Percentiles rank a stretch among this genome's conserved stretches.
phyloP scores from a whole-genome alignment of 1,140 invertebrate species.

The Bombus vancouverensis region DNA sequence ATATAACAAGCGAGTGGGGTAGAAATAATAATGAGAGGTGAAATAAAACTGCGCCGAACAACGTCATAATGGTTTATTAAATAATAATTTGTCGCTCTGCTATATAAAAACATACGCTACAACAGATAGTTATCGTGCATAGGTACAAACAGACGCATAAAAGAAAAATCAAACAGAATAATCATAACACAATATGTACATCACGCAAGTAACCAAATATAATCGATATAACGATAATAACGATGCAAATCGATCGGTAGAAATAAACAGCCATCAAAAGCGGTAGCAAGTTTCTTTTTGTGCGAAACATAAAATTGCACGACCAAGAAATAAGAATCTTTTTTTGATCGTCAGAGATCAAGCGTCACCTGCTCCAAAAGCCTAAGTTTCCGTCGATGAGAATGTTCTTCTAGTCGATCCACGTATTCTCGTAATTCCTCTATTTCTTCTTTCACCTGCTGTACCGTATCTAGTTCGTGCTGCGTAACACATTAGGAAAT shows the following conservation, averaged over 20 bases:
- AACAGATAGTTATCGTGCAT: slow-evolving; percentile 6
- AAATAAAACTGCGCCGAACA: slow-evolving; percentile 36
- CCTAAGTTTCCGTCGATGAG: slow-evolving; percentile 91
- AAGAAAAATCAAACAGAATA: slow-evolving; percentile 13
- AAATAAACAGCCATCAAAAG: slow-evolving; percentile 23
- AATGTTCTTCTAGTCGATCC: slow-evolving; percentile 93
- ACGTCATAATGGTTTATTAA: slow-evolving; percentile 35
- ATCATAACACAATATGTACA: background rate
- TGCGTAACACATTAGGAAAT: slow-evolving; percentile 58
- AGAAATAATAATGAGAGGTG: slow-evolving; percentile 8
- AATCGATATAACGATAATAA: slow-evolving; percentile 5
- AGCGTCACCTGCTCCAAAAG: slow-evolving; percentile 92
- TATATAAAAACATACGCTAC: slow-evolving; percentile 36
- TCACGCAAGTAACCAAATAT: slow-evolving; percentile 21
- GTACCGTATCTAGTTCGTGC: slow-evolving; percentile 95
- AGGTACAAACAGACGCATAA: slow-evolving; percentile 9
- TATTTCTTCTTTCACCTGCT: slow-evolving; percentile 96
- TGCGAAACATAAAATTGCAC: slow-evolving; percentile 22
- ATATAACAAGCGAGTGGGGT: background rate
- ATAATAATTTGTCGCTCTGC: background rate
- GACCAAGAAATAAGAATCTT: background rate
- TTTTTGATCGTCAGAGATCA: slow-evolving; percentile 4
- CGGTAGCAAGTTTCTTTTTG: background rate
- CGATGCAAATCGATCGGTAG: background rate
- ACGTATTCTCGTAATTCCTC: slow-evolving; percentile 95